Conservation (phyloP, 2,797 vertebrate species). For the Muraenolepis orangiensis region DNA sequence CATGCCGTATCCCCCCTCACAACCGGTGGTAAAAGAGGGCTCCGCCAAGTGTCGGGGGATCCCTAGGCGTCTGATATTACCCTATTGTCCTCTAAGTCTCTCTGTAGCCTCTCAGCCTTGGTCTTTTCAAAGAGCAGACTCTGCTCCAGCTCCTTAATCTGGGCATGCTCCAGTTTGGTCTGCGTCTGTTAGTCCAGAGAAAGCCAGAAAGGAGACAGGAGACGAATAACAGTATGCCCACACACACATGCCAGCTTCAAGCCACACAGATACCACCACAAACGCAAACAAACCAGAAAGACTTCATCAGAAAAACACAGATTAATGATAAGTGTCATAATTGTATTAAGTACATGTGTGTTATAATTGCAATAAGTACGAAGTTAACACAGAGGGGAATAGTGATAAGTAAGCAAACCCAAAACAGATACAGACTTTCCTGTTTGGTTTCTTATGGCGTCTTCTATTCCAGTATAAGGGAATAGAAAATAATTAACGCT, state of each 20-base stretch:
- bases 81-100: slow-evolving; percentile 99
- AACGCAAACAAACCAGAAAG: slow-evolving; percentile 24
- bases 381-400: neutral
- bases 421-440: neutral
- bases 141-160: slow-evolving; percentile 99
- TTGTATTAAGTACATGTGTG: neutral
- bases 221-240: slow-evolving; percentile 73
- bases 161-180: slow-evolving; percentile 99
- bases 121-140: slow-evolving; percentile 99
- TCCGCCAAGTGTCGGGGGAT: neutral
- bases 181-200: slow-evolving; percentile 94
- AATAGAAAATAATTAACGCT: slow-evolving; percentile 2
- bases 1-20: neutral
- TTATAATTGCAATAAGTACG: neutral
- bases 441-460: neutral
- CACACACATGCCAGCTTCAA: slow-evolving; percentile 88
- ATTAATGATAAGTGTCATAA: slow-evolving; percentile 1
- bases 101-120: slow-evolving; percentile 96
- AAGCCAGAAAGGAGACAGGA: slow-evolving; percentile 80
- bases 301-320: slow-evolving; percentile 23
- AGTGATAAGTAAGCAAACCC: neutral
- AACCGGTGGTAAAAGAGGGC: neutral
- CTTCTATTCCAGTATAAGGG: slow-evolving; percentile 56
- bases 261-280: slow-evolving; percentile 69
- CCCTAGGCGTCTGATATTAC: slow-evolving; percentile 71